Percentiles rank a stretch among this genome's conserved stretches.
Conservation (phyloP, 2,113 vertebrate species). For the Cygnus atratus region DNA sequence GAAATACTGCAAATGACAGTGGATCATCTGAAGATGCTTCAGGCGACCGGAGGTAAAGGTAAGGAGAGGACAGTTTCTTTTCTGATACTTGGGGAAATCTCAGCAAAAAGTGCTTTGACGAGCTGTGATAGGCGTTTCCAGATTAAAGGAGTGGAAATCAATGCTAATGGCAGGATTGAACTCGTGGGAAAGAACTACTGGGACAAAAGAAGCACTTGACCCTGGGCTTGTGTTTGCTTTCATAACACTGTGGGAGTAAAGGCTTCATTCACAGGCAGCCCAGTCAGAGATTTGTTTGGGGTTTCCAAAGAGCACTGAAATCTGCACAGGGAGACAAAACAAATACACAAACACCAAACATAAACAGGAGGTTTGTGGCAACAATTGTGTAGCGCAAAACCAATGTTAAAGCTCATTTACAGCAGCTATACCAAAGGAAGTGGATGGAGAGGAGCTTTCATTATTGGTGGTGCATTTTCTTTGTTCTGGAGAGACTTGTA, state of each 20-base stretch:
- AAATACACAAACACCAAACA: slow-evolving; percentile 84
- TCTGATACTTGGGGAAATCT: slow-evolving; percentile 64
- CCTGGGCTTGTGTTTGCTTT: slow-evolving; percentile 93
- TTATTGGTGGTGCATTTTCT: slow-evolving; percentile 32
- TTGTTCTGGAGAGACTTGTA: slow-evolving; percentile 45
- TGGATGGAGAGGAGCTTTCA: slow-evolving; percentile 39
- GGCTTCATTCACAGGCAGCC: slow-evolving; percentile 83
- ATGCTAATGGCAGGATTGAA: slow-evolving; percentile 89
- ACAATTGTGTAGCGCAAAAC: slow-evolving; percentile 65
- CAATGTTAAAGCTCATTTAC: slow-evolving; percentile 30
- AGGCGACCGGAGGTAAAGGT: slow-evolving; percentile 94
- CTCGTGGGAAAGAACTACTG: slow-evolving; percentile 90
- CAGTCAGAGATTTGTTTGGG: slow-evolving; percentile 86
- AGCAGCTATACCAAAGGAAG: slow-evolving; percentile 54
- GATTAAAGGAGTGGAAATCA: slow-evolving; percentile 88
- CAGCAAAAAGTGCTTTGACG: slow-evolving; percentile 75
- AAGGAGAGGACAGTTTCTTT: slow-evolving; percentile 55
- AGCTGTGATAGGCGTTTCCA: slow-evolving; percentile 73
- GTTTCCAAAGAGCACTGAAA: slow-evolving; percentile 82
- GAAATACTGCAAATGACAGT: slow-evolving; percentile 99
- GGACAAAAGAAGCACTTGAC: slow-evolving; percentile 94
- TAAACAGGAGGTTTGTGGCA: slow-evolving; percentile 76
- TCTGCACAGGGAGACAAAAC: slow-evolving; percentile 82
- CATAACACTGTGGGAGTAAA: slow-evolving; percentile 88
- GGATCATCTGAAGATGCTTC: slow-evolving; percentile 97